These are phyloP conservation scores for Clitarchus hookeri DNA, from an alignment of 2,888 invertebrate genomes.

Conservation along the genomic window DNA sequence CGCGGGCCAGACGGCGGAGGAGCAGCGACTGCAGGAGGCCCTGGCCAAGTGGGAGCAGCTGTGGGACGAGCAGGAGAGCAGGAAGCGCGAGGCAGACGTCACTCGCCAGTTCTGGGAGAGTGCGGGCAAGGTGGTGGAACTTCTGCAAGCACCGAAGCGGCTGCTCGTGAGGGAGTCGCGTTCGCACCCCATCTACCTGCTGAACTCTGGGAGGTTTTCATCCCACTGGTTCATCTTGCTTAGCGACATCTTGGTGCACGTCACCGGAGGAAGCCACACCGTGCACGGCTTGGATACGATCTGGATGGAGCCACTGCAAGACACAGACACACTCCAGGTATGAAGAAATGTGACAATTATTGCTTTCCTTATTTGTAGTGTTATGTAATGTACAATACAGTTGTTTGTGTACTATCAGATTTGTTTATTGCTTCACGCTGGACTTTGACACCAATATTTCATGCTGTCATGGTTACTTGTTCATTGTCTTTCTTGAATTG, in stretches of 20 bases:
- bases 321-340: conserved; percentile 64
- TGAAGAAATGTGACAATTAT: conserved; percentile 28
- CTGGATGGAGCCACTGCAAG: conserved; percentile 79
- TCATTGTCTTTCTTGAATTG: no score
- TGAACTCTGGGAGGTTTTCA: conserved; percentile 73
- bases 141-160: conserved; percentile 66
- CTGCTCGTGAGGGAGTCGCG: conserved; percentile 80
- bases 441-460: no score
- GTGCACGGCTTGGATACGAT: conserved; percentile 72
- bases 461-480: no score
- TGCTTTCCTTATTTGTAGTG: neutral
- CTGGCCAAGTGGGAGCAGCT: conserved; percentile 66
- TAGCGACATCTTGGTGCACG: conserved; percentile 79
- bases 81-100: conserved; percentile 64
- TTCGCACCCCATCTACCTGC: conserved; percentile 68
- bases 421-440: no score
- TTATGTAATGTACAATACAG: no score
- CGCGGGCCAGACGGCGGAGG: conserved; percentile 54
- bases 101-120: conserved; percentile 78
- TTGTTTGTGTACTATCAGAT: no score
- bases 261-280: conserved; percentile 68
- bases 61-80: conserved; percentile 65
- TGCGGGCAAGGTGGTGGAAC: conserved; percentile 66
- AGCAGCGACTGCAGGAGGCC: conserved; percentile 61
- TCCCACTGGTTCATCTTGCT: conserved; percentile 81